Evolutionary conservation across 2,888 invertebrate genomes (phyloP), one percentile per base, ranked within the genome.

Genomic region (Eucera pruinosa): DNA sequence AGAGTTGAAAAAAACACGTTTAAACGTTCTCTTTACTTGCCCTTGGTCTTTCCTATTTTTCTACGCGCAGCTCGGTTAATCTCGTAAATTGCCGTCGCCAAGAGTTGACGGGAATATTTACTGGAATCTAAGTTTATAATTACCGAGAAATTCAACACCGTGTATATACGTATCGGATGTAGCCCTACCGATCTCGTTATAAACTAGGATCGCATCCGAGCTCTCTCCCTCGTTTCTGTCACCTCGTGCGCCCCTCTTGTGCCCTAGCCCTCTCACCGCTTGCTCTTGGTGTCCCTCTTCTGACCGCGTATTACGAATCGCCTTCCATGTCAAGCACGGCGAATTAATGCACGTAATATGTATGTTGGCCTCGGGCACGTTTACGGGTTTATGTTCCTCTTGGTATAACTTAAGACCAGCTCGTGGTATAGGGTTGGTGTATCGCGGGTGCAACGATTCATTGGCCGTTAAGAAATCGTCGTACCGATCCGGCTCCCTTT

Each of bases 281-380:
- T 72, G 82, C 81, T 73, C 85, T 62, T 68, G 83, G 81, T 79
- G 83, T 72, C 73, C 76, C 83, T 78, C 81, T 79, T 81, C 83
- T 77, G 73, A 66, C 79, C 80, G 81, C 85, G 86, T 88, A 90
- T 90, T 89, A 89, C 88, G 88, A 88, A 91, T 91, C 87, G 87
- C 89, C 85, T 87, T 88, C 86, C 88, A 85, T 87, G 87, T 89
- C 89, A 89, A 84, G 83, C 87, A 83, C 78, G 84, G 84, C 86
- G 88, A 90, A 91, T 91, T 91, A 91, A 91, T 91, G 91, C 89
- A 81, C 86, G 88, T 88, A 90, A 91, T 91, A 91, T 89, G 89
- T 91, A 91, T 89, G 89, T 90, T 89, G 88, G 86, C 88, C 84
- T 87, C 86, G 88, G 86, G 86, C 90, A 88, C 89, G 87, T 90